Evolutionary conservation across 2,888 invertebrate species (phyloP).

Genomic region (Drosophila pegasa): DNA sequence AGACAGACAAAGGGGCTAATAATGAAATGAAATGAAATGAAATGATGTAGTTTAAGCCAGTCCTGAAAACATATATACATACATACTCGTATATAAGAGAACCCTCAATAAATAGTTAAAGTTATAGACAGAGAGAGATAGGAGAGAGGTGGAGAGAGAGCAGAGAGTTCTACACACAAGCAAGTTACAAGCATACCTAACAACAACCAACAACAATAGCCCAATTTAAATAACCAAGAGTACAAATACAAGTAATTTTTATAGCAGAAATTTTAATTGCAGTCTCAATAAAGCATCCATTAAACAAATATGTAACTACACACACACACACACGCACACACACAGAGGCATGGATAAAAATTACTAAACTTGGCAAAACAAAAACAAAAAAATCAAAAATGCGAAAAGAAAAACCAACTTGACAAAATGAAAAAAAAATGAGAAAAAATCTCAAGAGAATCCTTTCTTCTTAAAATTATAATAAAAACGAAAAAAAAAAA

Average conservation of each 20-base stretch:
- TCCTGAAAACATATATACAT: slow-evolving; percentile 21
- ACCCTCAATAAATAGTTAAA: slow-evolving; percentile 49
- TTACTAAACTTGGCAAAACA: slow-evolving; percentile 53
- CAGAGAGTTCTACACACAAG: slow-evolving; percentile 54
- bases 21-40: slow-evolving; percentile 10
- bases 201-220: slow-evolving; percentile 81
- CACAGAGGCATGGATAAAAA: slow-evolving; percentile 59
- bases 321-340: slow-evolving; percentile 29
- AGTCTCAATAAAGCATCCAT: slow-evolving; percentile 80
- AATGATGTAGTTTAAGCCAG: slow-evolving; percentile 46
- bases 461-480: slow-evolving; percentile 74
- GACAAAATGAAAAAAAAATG: slow-evolving; percentile 35
- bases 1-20: slow-evolving; percentile 55
- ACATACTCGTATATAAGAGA: slow-evolving; percentile 26
- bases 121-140: slow-evolving; percentile 39
- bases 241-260: slow-evolving; percentile 85
- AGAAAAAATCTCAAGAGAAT: slow-evolving; percentile 43
- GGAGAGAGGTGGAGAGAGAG: not conserved
- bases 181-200: slow-evolving; percentile 75
- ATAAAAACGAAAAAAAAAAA: slow-evolving; percentile 25
- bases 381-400: slow-evolving; percentile 39
- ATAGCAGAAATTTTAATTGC: slow-evolving; percentile 83
- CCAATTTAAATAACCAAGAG: slow-evolving; percentile 85
- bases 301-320: slow-evolving; percentile 52
- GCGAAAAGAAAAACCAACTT: slow-evolving; percentile 45